Base-by-base conservation (phyloP, 2,888 invertebrate genomes). In the Euplexia lucipara region DNA sequence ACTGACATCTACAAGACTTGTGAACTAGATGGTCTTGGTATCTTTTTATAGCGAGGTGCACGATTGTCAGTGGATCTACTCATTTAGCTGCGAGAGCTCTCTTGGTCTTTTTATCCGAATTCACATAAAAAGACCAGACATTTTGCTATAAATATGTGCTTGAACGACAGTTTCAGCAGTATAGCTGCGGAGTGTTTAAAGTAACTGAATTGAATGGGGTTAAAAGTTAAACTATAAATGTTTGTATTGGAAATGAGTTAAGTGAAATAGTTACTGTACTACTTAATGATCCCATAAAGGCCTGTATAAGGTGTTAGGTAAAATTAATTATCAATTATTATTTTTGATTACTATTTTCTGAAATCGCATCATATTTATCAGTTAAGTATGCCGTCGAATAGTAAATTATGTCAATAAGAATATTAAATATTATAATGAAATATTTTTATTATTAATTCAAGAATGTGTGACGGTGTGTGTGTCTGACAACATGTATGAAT, bases 1-100 rank as follows among this genome's bases (percentile, higher is more conserved):
- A 72, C 20, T 75, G 75, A 64, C 66, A 59, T 37, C 10, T 48
- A 54, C 34, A 34, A 47, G 49, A 54, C 57, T 61, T 45, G 61
- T 54, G 42, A 57, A 58, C 39, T 47, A 9, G 32, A 64, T 45
- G 47, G 42, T 53, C 51, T 49, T 45, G 47, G 62, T 61, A 42
- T 52, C 9, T 67, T 57, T 64, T 57, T 66, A 60, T 67, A 10
- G 26, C 30, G 0, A 34, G n/a, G 35, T 52, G 18, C 44, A 45
- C 22, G 58, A 52, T 37, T 49, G 48, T 37, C 56, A 16, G 18
- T 42, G 37, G 32, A 59, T 67, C 10, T 48, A 39, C 9, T 35
- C 32, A 30, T 58, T 20, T 41, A 35, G 45, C 30, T 53, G 37
- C 34, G 32, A 20, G 12, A 26, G 9, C 32, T 69, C 70, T 70